A percentile compares a stretch with the other conserved stretches of the same genome.
phyloP scores from a whole-genome alignment of 2,113 vertebrate genomes.

The Phrynosoma platyrhinos region DNA sequence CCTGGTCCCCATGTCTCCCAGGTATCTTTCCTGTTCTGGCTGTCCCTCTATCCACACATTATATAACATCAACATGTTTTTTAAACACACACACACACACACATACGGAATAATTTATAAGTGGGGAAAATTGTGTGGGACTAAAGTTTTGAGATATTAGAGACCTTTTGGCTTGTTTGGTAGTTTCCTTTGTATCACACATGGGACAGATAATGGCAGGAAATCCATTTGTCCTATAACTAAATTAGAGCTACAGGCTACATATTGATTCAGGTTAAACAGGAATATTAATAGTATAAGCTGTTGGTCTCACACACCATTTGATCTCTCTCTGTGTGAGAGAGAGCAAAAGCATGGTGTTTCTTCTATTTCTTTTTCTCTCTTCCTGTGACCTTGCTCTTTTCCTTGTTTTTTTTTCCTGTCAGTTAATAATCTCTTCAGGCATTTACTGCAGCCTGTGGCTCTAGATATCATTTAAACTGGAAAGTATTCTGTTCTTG shows the following conservation, averaged over 20 bases:
- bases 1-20: not conserved
- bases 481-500: not conserved
- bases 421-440: not conserved
- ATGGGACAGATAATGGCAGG: not conserved
- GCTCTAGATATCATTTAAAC: not conserved
- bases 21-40: not conserved
- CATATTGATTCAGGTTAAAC: not conserved
- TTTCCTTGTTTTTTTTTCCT: too few species aligned
- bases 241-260: not conserved
- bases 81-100: not conserved
- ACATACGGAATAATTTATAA: not conserved
- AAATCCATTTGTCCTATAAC: not conserved
- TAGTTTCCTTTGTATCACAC: not conserved
- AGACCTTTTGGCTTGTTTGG: not conserved
- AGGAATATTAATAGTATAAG: not conserved
- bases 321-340: too few species aligned
- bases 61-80: not conserved
- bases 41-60: not conserved
- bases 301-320: too few species aligned
- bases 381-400: not conserved
- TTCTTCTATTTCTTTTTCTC: not conserved
- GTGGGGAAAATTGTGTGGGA: not conserved
- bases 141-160: not conserved
- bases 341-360: too few species aligned
- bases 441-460: not conserved